Conservation (phyloP, 2,113 vertebrate genomes). For the Actinemys pallida region DNA sequence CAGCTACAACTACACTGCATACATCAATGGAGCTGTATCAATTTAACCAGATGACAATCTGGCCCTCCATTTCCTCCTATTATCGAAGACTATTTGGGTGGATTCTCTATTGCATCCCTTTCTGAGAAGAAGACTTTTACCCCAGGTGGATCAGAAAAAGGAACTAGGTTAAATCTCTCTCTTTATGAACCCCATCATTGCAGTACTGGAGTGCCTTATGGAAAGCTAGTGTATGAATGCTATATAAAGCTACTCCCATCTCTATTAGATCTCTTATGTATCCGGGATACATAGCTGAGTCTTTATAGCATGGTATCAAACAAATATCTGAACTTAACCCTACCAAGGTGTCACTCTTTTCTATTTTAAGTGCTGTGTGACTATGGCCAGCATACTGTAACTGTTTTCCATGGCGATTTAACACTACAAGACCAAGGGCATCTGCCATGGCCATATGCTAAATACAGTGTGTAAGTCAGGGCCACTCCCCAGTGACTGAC, state of each 20-base stretch:
- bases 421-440: neutral
- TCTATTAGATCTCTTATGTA: neutral
- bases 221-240: neutral
- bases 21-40: neutral
- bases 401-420: slow-evolving; percentile 51
- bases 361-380: slow-evolving; percentile 70
- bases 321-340: slow-evolving; percentile 40
- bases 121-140: neutral
- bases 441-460: fast-evolving
- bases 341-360: slow-evolving; percentile 58
- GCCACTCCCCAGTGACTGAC: neutral
- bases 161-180: neutral
- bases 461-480: slow-evolving; percentile 29
- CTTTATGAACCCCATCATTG: neutral
- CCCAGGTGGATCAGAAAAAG: too few relatives aligned
- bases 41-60: neutral
- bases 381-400: slow-evolving; percentile 41
- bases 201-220: neutral
- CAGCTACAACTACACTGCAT: too few relatives aligned
- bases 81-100: neutral
- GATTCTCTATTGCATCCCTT: neutral
- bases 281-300: neutral
- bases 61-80: neutral
- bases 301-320: slow-evolving; percentile 50
- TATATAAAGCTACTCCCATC: neutral